A percentile compares a stretch with the other conserved stretches of the same genome.
These are phyloP conservation scores for Mesochorus sp. DNA, from an alignment of 2,888 invertebrate genomes.

Conservation along the genomic window DNA sequence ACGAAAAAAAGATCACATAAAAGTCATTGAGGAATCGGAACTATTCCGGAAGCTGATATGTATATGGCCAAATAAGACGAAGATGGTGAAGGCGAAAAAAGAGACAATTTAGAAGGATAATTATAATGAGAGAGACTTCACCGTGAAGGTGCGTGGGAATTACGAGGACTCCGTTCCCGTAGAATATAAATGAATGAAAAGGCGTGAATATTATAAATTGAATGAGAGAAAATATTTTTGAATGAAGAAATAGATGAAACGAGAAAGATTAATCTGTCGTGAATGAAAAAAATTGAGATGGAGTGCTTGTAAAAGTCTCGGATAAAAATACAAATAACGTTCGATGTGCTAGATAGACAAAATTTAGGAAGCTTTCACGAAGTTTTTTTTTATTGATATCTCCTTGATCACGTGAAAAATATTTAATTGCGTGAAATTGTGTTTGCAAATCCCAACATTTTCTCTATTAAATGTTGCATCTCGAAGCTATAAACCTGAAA, in stretches of 20 bases:
- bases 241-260: background rate
- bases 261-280: background rate
- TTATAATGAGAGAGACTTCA: conserved; percentile 53
- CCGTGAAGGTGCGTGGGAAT: conserved; percentile 64
- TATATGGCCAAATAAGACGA: conserved; percentile 14
- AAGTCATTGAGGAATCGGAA: conserved; percentile 48
- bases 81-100: conserved; percentile 26
- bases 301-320: background rate
- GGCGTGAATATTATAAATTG: conserved; percentile 49
- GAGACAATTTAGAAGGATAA: conserved; percentile 41
- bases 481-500: too few species aligned
- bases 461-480: too few species aligned
- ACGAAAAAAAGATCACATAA: conserved; percentile 9
- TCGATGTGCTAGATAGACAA: too few species aligned
- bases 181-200: conserved; percentile 67
- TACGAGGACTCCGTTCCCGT: conserved; percentile 60
- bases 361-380: too few species aligned
- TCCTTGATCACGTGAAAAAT: too few species aligned
- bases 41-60: conserved; percentile 49
- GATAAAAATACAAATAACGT: too few species aligned
- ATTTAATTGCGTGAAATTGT: too few species aligned
- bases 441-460: too few species aligned
- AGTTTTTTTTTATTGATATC: too few species aligned
- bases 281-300: background rate
- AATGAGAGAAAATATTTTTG: background rate